Conservation (phyloP, 1,140 invertebrate species). For the Maconellicoccus hirsutus region DNA sequence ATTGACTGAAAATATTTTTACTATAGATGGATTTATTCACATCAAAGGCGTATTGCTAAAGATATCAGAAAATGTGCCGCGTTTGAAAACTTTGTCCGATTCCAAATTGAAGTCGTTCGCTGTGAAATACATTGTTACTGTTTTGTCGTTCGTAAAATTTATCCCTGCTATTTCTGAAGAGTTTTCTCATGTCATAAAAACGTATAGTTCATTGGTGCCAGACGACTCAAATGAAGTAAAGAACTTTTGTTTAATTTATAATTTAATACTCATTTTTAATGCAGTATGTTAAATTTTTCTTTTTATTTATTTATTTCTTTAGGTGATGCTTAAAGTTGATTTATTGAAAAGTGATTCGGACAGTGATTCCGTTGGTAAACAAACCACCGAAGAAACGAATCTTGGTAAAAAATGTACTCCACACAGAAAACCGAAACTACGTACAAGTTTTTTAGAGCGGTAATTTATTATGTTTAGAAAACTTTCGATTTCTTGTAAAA, state of each 20-base stretch:
- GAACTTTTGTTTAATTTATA: too few species aligned
- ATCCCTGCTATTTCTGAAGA: neutral
- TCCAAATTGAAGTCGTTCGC: neutral
- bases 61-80: neutral
- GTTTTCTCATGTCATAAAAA: neutral
- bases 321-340: neutral
- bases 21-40: neutral
- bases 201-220: too few species aligned
- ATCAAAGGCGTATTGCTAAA: neutral
- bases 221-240: too few species aligned
- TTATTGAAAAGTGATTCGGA: neutral
- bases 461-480: neutral
- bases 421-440: neutral
- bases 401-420: slow-evolving; percentile 1
- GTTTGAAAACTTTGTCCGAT: neutral
- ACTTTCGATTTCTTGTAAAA: too few species aligned
- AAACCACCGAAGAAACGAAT: neutral
- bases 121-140: neutral
- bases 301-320: neutral
- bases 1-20: neutral
- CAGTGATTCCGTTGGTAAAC: neutral
- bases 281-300: neutral
- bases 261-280: too few species aligned
- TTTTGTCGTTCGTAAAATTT: neutral
- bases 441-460: neutral